phyloP scores from a whole-genome alignment of 2,113 vertebrate species.

The Nansenia antarctica region DNA sequence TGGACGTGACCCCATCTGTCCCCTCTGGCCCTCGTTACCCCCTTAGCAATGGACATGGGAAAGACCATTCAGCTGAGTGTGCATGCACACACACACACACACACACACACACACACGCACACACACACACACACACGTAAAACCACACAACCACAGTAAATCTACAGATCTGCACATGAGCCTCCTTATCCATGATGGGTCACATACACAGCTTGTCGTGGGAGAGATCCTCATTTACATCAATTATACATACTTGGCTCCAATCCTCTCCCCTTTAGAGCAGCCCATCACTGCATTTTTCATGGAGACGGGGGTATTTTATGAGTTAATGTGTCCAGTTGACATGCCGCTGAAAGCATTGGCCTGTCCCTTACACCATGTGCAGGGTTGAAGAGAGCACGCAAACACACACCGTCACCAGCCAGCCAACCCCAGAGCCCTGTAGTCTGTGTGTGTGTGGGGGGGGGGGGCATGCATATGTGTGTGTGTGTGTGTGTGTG shows the following conservation, averaged over 20 bases:
- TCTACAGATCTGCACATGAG: too few relatives aligned
- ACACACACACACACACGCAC: slow-evolving; percentile 44
- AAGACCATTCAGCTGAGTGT: too few relatives aligned
- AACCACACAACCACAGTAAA: too few relatives aligned
- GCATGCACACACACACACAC: slow-evolving; percentile 30
- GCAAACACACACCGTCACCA: slow-evolving; percentile 20
- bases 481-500: slow-evolving; percentile 19
- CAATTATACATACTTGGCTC: slow-evolving; percentile 78
- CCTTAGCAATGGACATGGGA: too few relatives aligned
- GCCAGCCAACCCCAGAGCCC: background rate
- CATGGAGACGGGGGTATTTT: slow-evolving; percentile 72
- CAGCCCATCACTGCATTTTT: slow-evolving; percentile 74
- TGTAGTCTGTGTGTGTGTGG: background rate
- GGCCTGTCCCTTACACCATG: slow-evolving; percentile 63
- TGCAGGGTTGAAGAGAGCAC: slow-evolving; percentile 21
- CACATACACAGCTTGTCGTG: slow-evolving; percentile 59
- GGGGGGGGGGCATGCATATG: slow-evolving; percentile 48
- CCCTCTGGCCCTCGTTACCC: slow-evolving; percentile 54
- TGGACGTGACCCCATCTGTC: slow-evolving; percentile 50
- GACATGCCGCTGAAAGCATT: slow-evolving; percentile 73
- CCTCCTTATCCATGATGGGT: too few relatives aligned
- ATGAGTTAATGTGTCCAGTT: slow-evolving; percentile 78
- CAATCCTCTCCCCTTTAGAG: slow-evolving; percentile 58
- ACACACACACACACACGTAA: too few relatives aligned
- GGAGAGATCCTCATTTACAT: slow-evolving; percentile 80